Evolutionary conservation across 2,888 invertebrate genomes (phyloP).

Genomic region (Cataglyphis albicans): DNA sequence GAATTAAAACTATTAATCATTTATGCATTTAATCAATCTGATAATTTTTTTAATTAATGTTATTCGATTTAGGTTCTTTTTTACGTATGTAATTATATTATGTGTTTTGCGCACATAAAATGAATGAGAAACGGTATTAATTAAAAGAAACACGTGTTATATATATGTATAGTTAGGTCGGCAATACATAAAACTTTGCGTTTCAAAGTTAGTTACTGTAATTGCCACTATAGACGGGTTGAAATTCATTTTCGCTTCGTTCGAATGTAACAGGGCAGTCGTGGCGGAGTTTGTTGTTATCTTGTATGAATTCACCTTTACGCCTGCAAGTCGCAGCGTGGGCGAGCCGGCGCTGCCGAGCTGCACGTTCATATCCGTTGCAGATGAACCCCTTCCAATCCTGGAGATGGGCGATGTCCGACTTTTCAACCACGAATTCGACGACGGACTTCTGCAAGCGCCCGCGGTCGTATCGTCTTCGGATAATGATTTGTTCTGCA

Average conservation of each 20-base stretch:
- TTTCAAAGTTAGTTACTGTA: constrained; percentile 15
- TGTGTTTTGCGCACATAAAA: neutral
- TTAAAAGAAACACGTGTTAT: neutral
- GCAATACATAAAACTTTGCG: neutral
- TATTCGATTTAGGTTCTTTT: neutral
- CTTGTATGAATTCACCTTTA: constrained; percentile 80
- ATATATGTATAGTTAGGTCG: neutral
- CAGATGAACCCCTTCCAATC: constrained; percentile 82
- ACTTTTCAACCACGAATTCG: constrained; percentile 84
- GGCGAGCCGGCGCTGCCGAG: constrained; percentile 86
- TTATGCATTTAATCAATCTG: neutral
- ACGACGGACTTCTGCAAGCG: constrained; percentile 79
- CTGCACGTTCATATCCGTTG: constrained; percentile 87
- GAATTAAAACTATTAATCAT: neutral
- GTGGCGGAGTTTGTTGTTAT: neutral
- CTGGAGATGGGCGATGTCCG: constrained; percentile 82
- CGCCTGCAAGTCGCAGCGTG: constrained; percentile 86
- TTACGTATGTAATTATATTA: neutral
- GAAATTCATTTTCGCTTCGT: constrained; percentile 2
- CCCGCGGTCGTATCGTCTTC: constrained; percentile 79
- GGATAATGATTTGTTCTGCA: constrained; percentile 81
- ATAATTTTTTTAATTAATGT: neutral
- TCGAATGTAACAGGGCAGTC: too few relatives aligned
- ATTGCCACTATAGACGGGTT: neutral
- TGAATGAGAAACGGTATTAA: neutral